Evolutionary conservation across 2,888 invertebrate genomes (phyloP).

Genomic region (Anagyrus pseudococci): DNA sequence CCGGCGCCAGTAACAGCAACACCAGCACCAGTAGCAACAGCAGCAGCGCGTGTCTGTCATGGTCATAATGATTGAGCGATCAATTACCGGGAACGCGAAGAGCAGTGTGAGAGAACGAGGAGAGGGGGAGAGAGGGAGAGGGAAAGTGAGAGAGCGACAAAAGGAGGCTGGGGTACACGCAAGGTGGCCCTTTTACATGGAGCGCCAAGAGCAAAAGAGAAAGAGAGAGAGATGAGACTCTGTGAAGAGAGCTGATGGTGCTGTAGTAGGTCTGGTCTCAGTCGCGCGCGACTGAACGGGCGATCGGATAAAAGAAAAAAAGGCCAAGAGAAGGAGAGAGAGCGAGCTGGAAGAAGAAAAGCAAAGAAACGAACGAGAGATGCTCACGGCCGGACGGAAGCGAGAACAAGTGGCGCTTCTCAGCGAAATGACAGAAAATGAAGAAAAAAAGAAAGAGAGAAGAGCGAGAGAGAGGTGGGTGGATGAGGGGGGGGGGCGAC

Average conservation of each 20-base stretch:
- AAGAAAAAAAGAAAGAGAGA: conserved; percentile 37
- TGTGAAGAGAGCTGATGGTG: conserved; percentile 39
- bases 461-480: too few relatives aligned
- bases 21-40: too few relatives aligned
- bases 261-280: conserved; percentile 44
- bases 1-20: too few relatives aligned
- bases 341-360: conserved; percentile 22
- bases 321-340: neutral
- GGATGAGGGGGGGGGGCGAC: too few relatives aligned
- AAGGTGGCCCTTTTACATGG: too few relatives aligned
- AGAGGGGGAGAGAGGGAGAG: conserved; percentile 3
- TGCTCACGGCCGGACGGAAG: neutral
- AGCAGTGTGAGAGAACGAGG: conserved; percentile 8
- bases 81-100: too few relatives aligned
- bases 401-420: conserved; percentile 35
- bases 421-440: conserved; percentile 42
- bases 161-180: conserved; percentile 5
- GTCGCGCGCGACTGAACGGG: conserved; percentile 40
- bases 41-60: too few relatives aligned
- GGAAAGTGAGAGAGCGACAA: too few relatives aligned
- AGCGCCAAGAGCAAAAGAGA: conserved; percentile 36
- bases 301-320: conserved; percentile 47
- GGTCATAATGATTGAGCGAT: too few relatives aligned
- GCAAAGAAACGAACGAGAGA: neutral
- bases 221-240: conserved; percentile 22